Evolutionary conservation across 2,797 vertebrate genomes (phyloP), one percentile per base, ranked within the genome.

Genomic region (Ctenopoma kingsleyae): DNA sequence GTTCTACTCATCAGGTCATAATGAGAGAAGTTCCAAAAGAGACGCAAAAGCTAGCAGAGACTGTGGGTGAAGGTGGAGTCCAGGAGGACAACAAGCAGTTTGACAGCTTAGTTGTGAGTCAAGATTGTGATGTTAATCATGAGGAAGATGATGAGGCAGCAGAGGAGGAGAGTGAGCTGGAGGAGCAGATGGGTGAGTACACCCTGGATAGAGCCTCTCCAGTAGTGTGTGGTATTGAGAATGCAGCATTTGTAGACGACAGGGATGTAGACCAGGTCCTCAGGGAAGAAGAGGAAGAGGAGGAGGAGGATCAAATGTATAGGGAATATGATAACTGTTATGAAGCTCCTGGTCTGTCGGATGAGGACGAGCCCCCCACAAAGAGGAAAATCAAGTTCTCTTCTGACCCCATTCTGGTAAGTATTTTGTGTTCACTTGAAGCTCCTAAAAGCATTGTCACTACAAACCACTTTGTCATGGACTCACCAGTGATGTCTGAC

Each of bases 181-280:
- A 91, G 25, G 92, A 86, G 17, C 80, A 91, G 53, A 92, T 89
- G 80, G 91, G 85, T 57, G 86, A 83, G 71, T 90, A 62, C 3
- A 80, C 87, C 49, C 63, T 47, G 65, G 92, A 92, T 43, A 85
- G 81, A 62, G 90, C 78, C 35, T 93, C 94, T 40, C 91, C 95
- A 2, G 88, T 82, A 13, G 92, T 94, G 79, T 96, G 93, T 41
- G 97, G 97, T 55, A 97, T 98, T 78, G 97, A 97, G 87, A 98
- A 98, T 46, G 96, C 92, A 46, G 97, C 95, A 16, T 98, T 97
- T 94, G 94, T 96, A 86, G 96, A 96, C 83, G 95, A 96, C 66
- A 94, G 92, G 82, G 94, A 95, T 79, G 77, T 87, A 40, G 95
- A 95, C 51, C 74, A 91, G 73, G 88, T 93, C 90, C 91, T 93